A percentile compares a stretch with the other conserved stretches of the same genome.
phyloP scores from a whole-genome alignment of 2,797 vertebrate species.

The Brotula barbata region DNA sequence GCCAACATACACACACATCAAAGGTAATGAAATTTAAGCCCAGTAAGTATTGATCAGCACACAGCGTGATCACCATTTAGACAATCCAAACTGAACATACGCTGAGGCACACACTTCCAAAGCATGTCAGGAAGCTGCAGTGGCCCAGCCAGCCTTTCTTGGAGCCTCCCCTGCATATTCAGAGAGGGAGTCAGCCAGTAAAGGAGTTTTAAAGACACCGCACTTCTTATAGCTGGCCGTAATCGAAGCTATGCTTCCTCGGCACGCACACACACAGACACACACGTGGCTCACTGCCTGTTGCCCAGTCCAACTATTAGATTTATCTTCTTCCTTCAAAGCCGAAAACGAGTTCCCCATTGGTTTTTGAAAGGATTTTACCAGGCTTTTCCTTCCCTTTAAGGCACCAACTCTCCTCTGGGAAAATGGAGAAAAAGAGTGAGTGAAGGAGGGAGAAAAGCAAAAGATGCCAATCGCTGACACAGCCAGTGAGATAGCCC shows the following conservation, averaged over 20 bases:
- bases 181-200: constrained; percentile 51
- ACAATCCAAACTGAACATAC: constrained; percentile 8
- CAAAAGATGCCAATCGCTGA: constrained; percentile 63
- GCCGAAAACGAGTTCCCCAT: constrained; percentile 54
- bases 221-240: constrained; percentile 63
- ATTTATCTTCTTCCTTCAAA: constrained; percentile 66
- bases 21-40: constrained; percentile 17
- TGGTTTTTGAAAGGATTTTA: constrained; percentile 63
- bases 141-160: constrained; percentile 50
- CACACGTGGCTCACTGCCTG: constrained; percentile 35
- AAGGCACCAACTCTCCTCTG: constrained; percentile 51
- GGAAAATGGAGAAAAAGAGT: constrained; percentile 45
- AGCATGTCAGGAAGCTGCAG: constrained; percentile 55
- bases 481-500: constrained; percentile 69
- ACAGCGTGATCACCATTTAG: constrained; percentile 4
- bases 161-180: constrained; percentile 58
- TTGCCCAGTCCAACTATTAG: constrained; percentile 63
- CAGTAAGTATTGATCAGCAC: constrained; percentile 21
- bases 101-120: constrained; percentile 32
- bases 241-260: constrained; percentile 38
- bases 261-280: constrained; percentile 28
- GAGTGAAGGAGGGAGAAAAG: no score
- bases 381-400: constrained; percentile 67
- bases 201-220: constrained; percentile 59
- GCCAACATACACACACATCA: neutral